Evolutionary conservation across 2,888 invertebrate genomes (phyloP).

Genomic region (Lamellibrachia satsuma): DNA sequence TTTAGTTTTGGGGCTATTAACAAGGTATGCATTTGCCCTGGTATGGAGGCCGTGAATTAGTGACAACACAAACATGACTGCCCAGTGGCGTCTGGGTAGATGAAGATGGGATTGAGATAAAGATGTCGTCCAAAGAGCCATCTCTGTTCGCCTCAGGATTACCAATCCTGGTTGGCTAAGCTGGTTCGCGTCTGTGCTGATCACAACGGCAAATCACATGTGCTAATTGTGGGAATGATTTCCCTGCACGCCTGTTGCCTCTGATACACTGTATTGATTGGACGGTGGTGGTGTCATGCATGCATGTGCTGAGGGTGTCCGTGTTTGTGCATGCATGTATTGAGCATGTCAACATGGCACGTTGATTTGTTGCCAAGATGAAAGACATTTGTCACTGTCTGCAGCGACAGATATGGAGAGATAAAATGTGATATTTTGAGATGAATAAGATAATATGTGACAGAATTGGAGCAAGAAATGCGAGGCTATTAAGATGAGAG

Average conservation of each 20-base stretch:
- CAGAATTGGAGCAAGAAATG: background rate
- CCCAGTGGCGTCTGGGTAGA: background rate
- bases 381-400: background rate
- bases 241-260: background rate
- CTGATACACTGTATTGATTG: background rate
- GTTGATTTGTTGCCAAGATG: slow-evolving; percentile 2
- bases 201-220: slow-evolving; percentile 8
- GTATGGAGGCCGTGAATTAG: background rate
- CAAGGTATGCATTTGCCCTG: background rate
- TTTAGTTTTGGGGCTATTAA: background rate
- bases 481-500: background rate
- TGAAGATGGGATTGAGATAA: background rate
- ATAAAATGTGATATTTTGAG: slow-evolving; percentile 8
- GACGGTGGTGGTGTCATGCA: background rate
- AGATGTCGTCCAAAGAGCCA: background rate
- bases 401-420: background rate
- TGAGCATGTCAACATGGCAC: background rate
- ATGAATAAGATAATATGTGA: background rate
- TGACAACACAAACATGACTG: background rate
- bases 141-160: background rate
- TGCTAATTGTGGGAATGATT: background rate
- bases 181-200: background rate
- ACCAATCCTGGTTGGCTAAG: background rate
- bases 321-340: background rate
- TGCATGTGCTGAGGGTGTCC: background rate